phyloP scores from a whole-genome alignment of 1,140 invertebrate genomes.

The Euura lappo region DNA sequence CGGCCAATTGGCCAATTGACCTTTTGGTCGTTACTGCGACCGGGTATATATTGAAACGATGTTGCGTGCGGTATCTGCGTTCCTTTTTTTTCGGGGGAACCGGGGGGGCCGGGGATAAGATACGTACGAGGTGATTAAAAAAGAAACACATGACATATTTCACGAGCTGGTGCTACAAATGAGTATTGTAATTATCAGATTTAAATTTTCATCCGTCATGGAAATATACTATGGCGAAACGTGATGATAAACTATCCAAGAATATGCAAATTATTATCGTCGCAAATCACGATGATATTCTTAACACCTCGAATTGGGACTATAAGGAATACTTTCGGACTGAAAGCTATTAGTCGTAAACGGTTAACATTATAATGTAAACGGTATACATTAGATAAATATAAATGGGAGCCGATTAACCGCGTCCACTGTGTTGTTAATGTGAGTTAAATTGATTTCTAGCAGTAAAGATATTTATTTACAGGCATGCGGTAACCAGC shows the following conservation, averaged over 20 bases:
- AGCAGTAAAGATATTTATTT: background rate
- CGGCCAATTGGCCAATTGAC: slow-evolving; percentile 6
- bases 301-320: background rate
- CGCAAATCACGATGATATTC: background rate
- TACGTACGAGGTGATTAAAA: background rate
- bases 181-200: background rate
- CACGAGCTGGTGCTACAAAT: background rate
- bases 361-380: too few relatives aligned
- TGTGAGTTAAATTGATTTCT: background rate
- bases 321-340: too few relatives aligned
- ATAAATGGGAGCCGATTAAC: background rate
- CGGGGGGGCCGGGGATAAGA: background rate
- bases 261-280: background rate
- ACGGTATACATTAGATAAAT: background rate
- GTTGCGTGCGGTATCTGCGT: background rate
- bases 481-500: background rate
- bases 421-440: background rate
- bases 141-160: background rate
- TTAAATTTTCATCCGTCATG: background rate
- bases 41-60: slow-evolving; percentile 1
- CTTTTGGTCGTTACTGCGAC: background rate
- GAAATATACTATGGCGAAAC: background rate
- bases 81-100: background rate
- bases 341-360: too few relatives aligned
- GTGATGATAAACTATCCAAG: background rate